A percentile compares a stretch with the other conserved stretches of the same genome.
Evolutionary conservation across 92 coral and sea anemone genomes (phyloP).

Genomic region (Scolanthus callimorphus): DNA sequence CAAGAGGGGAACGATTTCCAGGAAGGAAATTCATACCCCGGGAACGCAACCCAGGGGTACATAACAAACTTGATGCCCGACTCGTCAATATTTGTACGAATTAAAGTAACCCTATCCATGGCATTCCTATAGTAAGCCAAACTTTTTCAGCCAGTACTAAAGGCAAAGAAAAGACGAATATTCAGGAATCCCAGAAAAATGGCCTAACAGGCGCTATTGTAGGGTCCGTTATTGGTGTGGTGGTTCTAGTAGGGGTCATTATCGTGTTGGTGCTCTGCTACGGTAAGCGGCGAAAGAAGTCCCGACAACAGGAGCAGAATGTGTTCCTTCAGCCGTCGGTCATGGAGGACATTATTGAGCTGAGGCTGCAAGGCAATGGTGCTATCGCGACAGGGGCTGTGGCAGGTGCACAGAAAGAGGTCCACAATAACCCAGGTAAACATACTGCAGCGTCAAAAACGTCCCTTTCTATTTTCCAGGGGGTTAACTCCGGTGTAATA

Average conservation of each 20-base stretch:
- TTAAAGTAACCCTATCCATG: too few relatives aligned
- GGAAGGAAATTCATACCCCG: too few relatives aligned
- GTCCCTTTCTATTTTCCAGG: too few relatives aligned
- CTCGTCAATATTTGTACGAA: too few relatives aligned
- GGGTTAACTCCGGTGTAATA: too few relatives aligned
- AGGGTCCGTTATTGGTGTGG: slow-evolving; percentile 7
- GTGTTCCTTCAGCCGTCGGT: neutral
- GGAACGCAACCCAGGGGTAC: too few relatives aligned
- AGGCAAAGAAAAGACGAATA: neutral
- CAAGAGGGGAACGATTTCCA: too few relatives aligned
- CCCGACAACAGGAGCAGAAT: slow-evolving; percentile 2
- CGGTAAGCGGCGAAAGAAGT: slow-evolving; percentile 15
- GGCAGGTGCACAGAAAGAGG: slow-evolving; percentile 27
- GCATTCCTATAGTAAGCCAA: neutral
- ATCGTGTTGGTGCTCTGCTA: slow-evolving; percentile 8
- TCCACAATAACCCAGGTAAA: slow-evolving; percentile 9
- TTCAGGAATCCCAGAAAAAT: neutral
- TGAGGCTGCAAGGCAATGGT: slow-evolving; percentile 35
- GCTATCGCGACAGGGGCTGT: slow-evolving; percentile 12
- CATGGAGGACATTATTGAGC: slow-evolving; percentile 61
- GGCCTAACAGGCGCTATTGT: neutral
- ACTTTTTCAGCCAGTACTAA: too few relatives aligned
- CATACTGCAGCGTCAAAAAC: too few relatives aligned
- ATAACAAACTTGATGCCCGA: slow-evolving; percentile 15
- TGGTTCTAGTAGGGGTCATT: slow-evolving; percentile 20